phyloP scores from a whole-genome alignment of 2,888 invertebrate genomes.

The Brachyptera risi region DNA sequence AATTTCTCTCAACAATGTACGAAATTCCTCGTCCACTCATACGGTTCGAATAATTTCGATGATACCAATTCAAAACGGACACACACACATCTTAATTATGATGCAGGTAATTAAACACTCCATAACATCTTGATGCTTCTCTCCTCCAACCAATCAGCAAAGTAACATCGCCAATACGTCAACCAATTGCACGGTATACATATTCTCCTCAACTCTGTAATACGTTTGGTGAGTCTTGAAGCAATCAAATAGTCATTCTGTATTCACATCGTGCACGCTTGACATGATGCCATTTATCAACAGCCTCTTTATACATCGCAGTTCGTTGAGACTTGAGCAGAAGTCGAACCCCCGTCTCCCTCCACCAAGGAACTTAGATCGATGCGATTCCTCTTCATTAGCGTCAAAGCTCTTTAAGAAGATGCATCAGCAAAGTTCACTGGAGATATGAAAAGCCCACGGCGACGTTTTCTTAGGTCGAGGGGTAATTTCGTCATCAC shows the following conservation, averaged over 20 bases:
- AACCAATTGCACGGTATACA: background rate
- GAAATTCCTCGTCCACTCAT: no score
- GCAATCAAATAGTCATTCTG: slow-evolving; percentile 22
- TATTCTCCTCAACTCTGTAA: background rate
- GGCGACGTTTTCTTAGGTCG: no score
- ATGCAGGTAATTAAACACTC: no score
- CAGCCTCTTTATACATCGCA: background rate
- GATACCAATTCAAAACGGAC: no score
- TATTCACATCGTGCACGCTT: slow-evolving; percentile 17
- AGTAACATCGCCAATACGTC: background rate
- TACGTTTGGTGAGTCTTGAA: slow-evolving; percentile 10
- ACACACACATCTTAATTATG: no score
- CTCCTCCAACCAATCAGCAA: background rate
- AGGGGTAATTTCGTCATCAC: no score
- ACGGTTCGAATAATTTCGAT: no score
- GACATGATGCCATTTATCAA: slow-evolving; percentile 24
- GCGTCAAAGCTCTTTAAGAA: slow-evolving; percentile 24
- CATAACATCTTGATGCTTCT: no score
- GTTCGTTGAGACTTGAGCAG: slow-evolving; percentile 9
- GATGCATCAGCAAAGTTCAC: slow-evolving; percentile 15
- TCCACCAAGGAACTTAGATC: slow-evolving; percentile 1
- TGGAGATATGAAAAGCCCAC: slow-evolving; percentile 9
- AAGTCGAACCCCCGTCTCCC: slow-evolving; percentile 8
- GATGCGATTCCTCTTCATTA: slow-evolving; percentile 27
- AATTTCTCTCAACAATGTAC: no score